Conservation (phyloP, 2,113 vertebrate genomes). For the Lycaon pictus region DNA sequence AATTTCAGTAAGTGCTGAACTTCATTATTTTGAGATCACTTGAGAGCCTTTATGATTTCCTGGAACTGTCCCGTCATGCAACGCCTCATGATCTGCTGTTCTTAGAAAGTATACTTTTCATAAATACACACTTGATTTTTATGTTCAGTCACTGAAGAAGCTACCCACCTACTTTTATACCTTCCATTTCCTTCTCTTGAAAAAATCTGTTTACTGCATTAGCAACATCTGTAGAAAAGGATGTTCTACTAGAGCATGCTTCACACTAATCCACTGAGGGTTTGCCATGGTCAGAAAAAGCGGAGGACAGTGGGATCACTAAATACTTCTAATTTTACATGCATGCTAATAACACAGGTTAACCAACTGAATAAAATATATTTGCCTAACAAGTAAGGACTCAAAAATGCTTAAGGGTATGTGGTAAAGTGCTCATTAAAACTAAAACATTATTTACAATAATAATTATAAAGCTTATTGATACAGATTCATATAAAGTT, state of each 20-base stretch:
- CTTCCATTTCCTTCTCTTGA: background rate
- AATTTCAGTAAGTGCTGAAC: background rate
- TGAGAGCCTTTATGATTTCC: background rate
- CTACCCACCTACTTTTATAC: background rate
- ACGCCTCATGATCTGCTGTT: background rate
- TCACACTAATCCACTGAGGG: accelerated
- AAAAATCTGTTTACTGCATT: background rate
- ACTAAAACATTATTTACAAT: background rate
- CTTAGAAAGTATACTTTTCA: background rate
- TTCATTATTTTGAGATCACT: background rate
- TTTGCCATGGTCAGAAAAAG: accelerated
- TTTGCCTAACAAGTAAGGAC: background rate
- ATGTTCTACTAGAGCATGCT: accelerated
- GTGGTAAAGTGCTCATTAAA: background rate
- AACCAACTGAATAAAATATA: background rate
- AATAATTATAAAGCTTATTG: background rate
- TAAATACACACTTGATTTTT: background rate
- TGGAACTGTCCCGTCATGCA: background rate
- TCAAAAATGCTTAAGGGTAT: background rate
- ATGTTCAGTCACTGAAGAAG: background rate
- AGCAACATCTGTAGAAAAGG: background rate
- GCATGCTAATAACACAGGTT: background rate
- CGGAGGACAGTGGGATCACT: background rate
- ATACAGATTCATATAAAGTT: background rate
- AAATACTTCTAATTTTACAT: background rate